Evolutionary conservation across 1,140 invertebrate species (phyloP).

Genomic region (Eurytemora carolleeae): DNA sequence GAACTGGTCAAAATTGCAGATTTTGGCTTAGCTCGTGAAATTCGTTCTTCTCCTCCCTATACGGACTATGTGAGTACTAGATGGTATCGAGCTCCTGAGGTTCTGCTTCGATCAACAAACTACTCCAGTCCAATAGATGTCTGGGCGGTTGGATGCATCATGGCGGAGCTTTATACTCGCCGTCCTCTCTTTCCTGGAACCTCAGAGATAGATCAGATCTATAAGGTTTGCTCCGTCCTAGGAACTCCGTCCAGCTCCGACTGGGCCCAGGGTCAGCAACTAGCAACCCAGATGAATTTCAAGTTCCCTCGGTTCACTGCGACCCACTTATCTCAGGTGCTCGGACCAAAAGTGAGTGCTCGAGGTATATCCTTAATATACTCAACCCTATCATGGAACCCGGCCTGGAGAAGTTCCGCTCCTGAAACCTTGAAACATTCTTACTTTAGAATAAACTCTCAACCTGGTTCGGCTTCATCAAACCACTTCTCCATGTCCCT

Average conservation of each 20-base stretch:
- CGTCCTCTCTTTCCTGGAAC: slow-evolving; percentile 85
- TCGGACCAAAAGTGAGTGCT: neutral
- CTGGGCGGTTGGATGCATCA: slow-evolving; percentile 65
- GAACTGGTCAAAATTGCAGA: slow-evolving; percentile 94
- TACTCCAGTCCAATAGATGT: slow-evolving; percentile 41
- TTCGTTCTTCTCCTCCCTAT: slow-evolving; percentile 80
- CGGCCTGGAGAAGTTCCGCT: slow-evolving; percentile 11
- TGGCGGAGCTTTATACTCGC: slow-evolving; percentile 89
- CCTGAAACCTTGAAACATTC: slow-evolving; percentile 10
- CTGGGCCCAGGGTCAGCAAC: neutral
- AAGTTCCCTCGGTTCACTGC: slow-evolving; percentile 2
- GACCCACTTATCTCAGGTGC: slow-evolving; percentile 3
- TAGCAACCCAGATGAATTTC: slow-evolving; percentile 8
- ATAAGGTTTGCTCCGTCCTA: slow-evolving; percentile 79
- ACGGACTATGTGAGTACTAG: slow-evolving; percentile 98
- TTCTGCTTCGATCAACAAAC: slow-evolving; percentile 36
- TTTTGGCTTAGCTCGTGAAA: slow-evolving; percentile 83
- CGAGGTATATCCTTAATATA: slow-evolving; percentile 13
- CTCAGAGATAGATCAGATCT: slow-evolving; percentile 92
- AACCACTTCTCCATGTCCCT: neutral
- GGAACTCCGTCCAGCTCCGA: slow-evolving; percentile 56
- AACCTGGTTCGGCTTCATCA: neutral
- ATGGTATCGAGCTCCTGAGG: slow-evolving; percentile 52
- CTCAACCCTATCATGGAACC: slow-evolving; percentile 4
- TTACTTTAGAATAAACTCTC: slow-evolving; percentile 1